phyloP scores from a whole-genome alignment of 2,888 invertebrate species.

The Clostera curtula region DNA sequence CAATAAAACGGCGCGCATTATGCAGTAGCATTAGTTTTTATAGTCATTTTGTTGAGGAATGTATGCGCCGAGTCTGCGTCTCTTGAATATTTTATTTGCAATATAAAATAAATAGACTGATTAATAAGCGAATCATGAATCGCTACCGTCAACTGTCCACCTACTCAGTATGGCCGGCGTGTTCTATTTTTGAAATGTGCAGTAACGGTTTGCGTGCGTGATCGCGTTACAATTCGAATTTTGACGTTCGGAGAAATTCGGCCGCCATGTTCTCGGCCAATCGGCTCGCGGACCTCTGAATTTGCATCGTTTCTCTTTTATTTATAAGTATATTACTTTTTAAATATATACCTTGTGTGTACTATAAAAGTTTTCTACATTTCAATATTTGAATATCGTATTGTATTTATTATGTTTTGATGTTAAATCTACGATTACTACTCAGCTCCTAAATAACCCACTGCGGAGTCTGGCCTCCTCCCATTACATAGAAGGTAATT shows the following conservation, averaged over 20 bases:
- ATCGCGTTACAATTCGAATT: slow-evolving; percentile 65
- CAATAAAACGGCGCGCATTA: slow-evolving; percentile 24
- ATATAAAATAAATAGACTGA: slow-evolving; percentile 65
- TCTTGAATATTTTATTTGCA: slow-evolving; percentile 58
- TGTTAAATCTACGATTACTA: too few species aligned
- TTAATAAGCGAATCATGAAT: slow-evolving; percentile 64
- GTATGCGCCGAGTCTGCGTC: slow-evolving; percentile 39
- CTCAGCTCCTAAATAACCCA: too few species aligned
- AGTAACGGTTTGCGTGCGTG: slow-evolving; percentile 69
- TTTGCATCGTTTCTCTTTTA: slow-evolving; percentile 63
- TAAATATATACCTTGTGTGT: slow-evolving; percentile 1
- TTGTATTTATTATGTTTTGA: too few species aligned
- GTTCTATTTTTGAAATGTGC: slow-evolving; percentile 73
- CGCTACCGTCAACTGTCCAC: slow-evolving; percentile 51
- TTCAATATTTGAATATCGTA: too few species aligned
- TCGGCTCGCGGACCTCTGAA: slow-evolving; percentile 26
- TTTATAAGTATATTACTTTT: slow-evolving; percentile 16
- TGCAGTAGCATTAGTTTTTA: slow-evolving; percentile 33
- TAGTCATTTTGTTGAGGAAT: slow-evolving; percentile 39
- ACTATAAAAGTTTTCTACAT: too few species aligned
- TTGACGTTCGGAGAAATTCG: slow-evolving; percentile 70
- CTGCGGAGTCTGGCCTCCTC: too few species aligned
- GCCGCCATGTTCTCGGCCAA: slow-evolving; percentile 39
- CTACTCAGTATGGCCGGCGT: slow-evolving; percentile 68
- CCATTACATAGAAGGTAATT: too few species aligned